Evolutionary conservation across 2,113 vertebrate species (phyloP).

Genomic region (Edolisoma coerulescens): DNA sequence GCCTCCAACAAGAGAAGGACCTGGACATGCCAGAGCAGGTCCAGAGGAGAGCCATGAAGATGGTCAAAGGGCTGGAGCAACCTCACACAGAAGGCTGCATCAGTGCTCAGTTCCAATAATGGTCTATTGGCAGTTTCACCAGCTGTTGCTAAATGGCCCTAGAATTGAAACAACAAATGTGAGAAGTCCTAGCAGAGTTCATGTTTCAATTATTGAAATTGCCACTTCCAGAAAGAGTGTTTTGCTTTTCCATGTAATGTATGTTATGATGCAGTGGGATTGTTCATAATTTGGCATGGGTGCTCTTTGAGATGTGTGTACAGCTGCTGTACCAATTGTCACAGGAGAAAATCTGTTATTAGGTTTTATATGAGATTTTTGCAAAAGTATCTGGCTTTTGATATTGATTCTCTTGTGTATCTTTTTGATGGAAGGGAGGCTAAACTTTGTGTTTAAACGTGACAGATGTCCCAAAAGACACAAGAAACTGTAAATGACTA

Average conservation of each 20-base stretch:
- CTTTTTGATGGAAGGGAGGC: not conserved
- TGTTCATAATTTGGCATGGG: not conserved
- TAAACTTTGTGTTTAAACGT: slow-evolving; percentile 50
- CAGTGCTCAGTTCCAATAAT: slow-evolving; percentile 39
- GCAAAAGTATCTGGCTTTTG: not conserved
- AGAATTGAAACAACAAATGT: not conserved
- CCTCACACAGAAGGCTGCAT: not conserved
- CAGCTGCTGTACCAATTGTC: not conserved
- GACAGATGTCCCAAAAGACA: slow-evolving; percentile 25
- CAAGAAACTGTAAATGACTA: slow-evolving; percentile 22
- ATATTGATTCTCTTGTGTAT: not conserved
- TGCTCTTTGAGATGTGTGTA: not conserved
- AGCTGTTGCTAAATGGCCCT: not conserved
- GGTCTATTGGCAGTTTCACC: not conserved
- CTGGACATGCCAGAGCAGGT: not conserved
- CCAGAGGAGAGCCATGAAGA: not conserved
- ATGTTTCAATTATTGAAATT: not conserved
- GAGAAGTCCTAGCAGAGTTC: not conserved
- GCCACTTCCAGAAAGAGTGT: not conserved
- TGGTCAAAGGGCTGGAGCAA: not conserved
- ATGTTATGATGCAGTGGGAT: not conserved
- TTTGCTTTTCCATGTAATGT: not conserved
- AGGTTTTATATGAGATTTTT: slow-evolving; percentile 14
- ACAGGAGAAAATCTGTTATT: not conserved
- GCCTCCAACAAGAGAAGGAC: not conserved